These are phyloP conservation scores for Taeniopygia guttata DNA, from an alignment of 2,797 vertebrate genomes.

Conservation along the genomic window DNA sequence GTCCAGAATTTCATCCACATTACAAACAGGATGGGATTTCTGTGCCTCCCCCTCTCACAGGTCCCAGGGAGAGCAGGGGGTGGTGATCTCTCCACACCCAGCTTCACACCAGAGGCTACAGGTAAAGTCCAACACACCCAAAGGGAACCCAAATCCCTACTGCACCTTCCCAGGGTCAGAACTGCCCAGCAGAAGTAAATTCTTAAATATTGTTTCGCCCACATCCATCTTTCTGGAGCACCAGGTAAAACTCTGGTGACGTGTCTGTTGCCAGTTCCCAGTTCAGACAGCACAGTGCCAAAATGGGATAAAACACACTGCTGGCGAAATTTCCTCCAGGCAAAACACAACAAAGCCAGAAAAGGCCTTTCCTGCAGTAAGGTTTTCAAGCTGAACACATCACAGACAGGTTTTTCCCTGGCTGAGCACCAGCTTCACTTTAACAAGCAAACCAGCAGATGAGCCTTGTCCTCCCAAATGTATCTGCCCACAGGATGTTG, in stretches of 20 bases:
- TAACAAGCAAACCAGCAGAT: neutral
- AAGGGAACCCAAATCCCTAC: neutral
- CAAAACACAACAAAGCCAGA: neutral
- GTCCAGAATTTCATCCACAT: neutral
- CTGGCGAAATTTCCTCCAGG: neutral
- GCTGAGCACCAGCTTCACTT: neutral
- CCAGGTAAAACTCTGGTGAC: accelerated
- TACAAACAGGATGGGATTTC: neutral
- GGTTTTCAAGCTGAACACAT: neutral
- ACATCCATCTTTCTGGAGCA: neutral
- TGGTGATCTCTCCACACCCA: neutral
- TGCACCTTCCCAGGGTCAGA: neutral
- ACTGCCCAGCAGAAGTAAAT: neutral
- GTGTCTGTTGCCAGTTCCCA: accelerated
- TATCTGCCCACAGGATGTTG: slow-evolving; percentile 24
- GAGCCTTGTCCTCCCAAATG: neutral
- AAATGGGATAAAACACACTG: accelerated
- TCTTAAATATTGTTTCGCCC: neutral
- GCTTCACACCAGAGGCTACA: neutral
- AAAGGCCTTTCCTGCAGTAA: neutral
- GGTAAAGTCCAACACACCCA: neutral
- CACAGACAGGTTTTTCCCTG: neutral
- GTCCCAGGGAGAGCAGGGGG: neutral
- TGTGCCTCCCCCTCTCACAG: neutral
- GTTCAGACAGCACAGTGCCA: neutral